A percentile compares a stretch with the other conserved stretches of the same genome.
Evolutionary conservation across 2,888 invertebrate species (phyloP).

Genomic region (Patella ulyssiponensis): DNA sequence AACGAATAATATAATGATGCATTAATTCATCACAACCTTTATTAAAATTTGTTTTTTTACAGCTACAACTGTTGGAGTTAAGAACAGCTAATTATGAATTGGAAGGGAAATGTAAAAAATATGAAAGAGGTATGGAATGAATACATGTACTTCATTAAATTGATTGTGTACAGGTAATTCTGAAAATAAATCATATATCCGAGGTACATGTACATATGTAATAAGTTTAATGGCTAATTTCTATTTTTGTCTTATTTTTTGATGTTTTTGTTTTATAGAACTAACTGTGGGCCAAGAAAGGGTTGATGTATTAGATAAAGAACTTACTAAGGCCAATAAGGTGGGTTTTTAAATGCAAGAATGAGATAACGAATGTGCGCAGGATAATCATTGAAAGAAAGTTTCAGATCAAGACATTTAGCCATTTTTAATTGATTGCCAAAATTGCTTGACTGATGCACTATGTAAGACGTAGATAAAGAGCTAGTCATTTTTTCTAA

Average conservation of each 20-base stretch:
- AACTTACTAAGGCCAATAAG: conserved; percentile 69
- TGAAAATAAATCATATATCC: not conserved
- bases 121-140: conserved; percentile 66
- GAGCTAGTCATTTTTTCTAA: too few relatives aligned
- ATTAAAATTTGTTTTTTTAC: conserved; percentile 36
- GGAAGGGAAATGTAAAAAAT: conserved; percentile 70
- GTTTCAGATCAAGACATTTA: too few relatives aligned
- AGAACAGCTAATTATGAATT: conserved; percentile 73
- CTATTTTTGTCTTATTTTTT: not conserved
- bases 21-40: too few relatives aligned
- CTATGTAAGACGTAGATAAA: too few relatives aligned
- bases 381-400: too few relatives aligned
- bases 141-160: too few relatives aligned
- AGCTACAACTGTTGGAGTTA: conserved; percentile 73
- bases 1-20: too few relatives aligned
- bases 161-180: too few relatives aligned
- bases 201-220: not conserved
- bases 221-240: not conserved
- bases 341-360: conserved; percentile 35
- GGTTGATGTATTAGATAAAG: conserved; percentile 67
- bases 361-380: too few relatives aligned
- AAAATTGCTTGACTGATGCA: too few relatives aligned
- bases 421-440: too few relatives aligned
- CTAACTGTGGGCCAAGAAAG: conserved; percentile 54
- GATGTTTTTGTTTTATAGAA: conserved; percentile 55